phyloP scores from a whole-genome alignment of 2,113 vertebrate genomes.

The Gymnocephalus cernua region DNA sequence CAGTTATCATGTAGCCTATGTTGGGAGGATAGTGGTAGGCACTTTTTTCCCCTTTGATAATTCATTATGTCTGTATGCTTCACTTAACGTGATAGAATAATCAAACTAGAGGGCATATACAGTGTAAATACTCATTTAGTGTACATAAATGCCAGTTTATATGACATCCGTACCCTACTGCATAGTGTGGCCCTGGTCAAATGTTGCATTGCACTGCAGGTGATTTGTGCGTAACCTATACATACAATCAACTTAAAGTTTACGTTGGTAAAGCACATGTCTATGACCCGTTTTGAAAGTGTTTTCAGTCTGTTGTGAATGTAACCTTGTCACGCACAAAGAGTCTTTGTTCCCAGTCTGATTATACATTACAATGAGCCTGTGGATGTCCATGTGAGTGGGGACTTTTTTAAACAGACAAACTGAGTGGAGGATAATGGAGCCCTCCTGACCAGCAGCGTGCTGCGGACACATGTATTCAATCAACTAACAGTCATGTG shows the following conservation, averaged over 20 bases:
- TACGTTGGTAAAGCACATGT: background rate
- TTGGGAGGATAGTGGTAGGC: background rate
- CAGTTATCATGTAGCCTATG: too few relatives aligned
- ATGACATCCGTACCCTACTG: too few relatives aligned
- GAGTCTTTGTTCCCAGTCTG: background rate
- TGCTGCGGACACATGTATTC: background rate
- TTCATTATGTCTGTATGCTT: background rate
- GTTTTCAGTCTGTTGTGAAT: background rate
- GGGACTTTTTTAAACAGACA: constrained; percentile 13
- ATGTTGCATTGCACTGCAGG: background rate
- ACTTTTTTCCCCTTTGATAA: too few relatives aligned
- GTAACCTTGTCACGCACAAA: background rate
- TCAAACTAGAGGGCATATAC: background rate
- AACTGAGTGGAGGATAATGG: constrained; percentile 41
- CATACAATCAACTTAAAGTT: background rate
- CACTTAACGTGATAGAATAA: background rate
- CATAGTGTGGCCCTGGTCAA: too few relatives aligned
- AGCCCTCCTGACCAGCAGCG: constrained; percentile 47
- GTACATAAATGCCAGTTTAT: background rate
- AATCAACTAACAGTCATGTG: constrained; percentile 53
- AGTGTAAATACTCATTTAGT: background rate
- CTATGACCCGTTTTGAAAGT: background rate
- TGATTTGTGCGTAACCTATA: background rate
- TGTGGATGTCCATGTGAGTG: background rate
- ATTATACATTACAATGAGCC: background rate